These are phyloP conservation scores for Mythimna albipuncta DNA, from an alignment of 2,888 invertebrate species.

Conservation along the genomic window DNA sequence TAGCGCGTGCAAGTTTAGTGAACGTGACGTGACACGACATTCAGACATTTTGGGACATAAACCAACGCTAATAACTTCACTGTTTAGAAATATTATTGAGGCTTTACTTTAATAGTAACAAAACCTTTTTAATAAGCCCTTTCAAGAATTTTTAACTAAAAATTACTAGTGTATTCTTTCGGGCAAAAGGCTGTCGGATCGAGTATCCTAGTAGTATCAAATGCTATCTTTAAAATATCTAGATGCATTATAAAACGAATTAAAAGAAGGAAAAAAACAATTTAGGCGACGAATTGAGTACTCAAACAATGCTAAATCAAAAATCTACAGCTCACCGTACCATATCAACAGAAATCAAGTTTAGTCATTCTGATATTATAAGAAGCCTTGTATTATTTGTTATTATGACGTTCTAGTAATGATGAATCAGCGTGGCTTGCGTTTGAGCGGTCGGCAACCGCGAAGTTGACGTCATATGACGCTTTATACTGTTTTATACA, in stretches of 20 bases:
- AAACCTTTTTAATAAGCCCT: too few species aligned
- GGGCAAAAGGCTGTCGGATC: too few species aligned
- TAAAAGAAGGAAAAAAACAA: too few species aligned
- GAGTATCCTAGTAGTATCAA: too few species aligned
- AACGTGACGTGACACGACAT: background rate
- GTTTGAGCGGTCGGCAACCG: background rate
- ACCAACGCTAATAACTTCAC: too few species aligned
- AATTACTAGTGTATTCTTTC: too few species aligned
- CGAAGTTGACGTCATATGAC: constrained; percentile 28
- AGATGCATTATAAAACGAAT: too few species aligned
- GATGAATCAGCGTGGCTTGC: constrained; percentile 27
- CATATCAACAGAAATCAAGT: background rate
- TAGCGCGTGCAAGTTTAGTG: constrained; percentile 16
- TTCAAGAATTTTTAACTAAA: too few species aligned
- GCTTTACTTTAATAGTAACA: too few species aligned
- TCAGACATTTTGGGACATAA: too few species aligned
- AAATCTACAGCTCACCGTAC: background rate
- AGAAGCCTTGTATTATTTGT: constrained; percentile 1
- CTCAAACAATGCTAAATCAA: constrained; percentile 7
- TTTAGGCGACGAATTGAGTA: background rate
- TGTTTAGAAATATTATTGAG: too few species aligned
- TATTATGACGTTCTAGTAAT: constrained; percentile 9
- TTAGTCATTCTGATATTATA: constrained; percentile 17
- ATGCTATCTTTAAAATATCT: too few species aligned
- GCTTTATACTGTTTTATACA: background rate